These are phyloP conservation scores for Hoplostethus atlanticus DNA, from an alignment of 2,797 vertebrate species.

Conservation along the genomic window DNA sequence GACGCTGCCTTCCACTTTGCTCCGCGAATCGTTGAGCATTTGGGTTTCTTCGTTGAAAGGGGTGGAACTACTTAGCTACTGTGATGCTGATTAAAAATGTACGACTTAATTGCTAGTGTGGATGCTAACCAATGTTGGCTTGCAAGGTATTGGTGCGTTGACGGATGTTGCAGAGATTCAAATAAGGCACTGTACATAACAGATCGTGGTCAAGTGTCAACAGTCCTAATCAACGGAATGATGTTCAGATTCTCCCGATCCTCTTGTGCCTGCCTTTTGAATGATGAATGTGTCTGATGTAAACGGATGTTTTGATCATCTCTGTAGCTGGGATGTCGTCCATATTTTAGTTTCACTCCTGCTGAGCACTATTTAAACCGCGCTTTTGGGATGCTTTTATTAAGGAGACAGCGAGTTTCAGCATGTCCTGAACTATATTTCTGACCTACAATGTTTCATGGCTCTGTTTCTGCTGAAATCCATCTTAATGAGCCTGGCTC, in stretches of 20 bases:
- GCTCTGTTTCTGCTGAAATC: neutral
- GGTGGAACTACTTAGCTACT: neutral
- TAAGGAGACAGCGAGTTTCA: no score
- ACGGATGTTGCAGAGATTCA: constrained; percentile 3
- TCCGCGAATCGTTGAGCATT: constrained; percentile 46
- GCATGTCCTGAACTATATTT: no score
- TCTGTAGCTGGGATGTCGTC: neutral
- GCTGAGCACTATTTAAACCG: neutral
- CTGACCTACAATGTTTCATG: neutral
- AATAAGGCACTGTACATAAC: neutral
- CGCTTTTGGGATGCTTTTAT: neutral
- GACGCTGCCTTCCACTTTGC: constrained; percentile 46
- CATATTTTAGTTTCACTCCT: neutral
- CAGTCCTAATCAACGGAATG: no score
- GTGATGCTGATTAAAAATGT: neutral
- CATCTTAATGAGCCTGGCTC: neutral
- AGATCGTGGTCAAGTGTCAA: neutral
- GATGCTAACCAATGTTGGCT: constrained; percentile 33
- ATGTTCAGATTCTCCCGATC: neutral
- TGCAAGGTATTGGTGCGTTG: neutral
- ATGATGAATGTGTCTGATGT: neutral
- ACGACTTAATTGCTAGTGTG: neutral
- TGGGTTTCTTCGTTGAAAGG: constrained; percentile 19
- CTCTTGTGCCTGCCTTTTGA: neutral
- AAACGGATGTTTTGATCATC: neutral